Percentiles rank a stretch among this genome's conserved stretches.
Evolutionary conservation across 2,888 invertebrate genomes (phyloP).

Genomic region (Epsilonema sp.): DNA sequence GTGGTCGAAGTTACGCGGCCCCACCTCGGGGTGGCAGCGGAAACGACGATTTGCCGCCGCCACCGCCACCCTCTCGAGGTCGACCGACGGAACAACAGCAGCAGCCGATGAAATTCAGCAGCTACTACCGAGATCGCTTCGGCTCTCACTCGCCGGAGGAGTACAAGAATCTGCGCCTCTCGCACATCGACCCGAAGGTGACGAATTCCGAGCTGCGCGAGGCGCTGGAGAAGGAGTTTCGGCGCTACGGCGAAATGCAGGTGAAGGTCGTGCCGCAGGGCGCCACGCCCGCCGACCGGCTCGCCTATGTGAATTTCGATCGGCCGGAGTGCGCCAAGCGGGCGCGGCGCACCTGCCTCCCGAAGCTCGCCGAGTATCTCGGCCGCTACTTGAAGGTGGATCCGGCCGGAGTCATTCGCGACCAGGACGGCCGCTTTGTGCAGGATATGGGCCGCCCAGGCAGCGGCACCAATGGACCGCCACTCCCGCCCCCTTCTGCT

Average conservation of each 20-base stretch:
- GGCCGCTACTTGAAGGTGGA: slow-evolving; percentile 21
- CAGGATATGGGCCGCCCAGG: background rate
- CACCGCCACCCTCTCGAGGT: background rate
- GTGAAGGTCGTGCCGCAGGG: slow-evolving; percentile 11
- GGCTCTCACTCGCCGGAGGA: slow-evolving; percentile 26
- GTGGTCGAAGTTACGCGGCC: too few species aligned
- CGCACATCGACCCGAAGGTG: slow-evolving; percentile 18
- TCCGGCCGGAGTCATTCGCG: slow-evolving; percentile 25
- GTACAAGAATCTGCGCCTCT: slow-evolving; percentile 24
- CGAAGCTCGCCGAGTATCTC: slow-evolving; percentile 6
- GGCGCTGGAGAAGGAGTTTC: slow-evolving; percentile 18
- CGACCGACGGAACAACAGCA: background rate
- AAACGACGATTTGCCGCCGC: too few species aligned
- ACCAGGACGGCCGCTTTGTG: slow-evolving; percentile 24
- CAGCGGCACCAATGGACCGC: background rate
- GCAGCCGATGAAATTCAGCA: background rate
- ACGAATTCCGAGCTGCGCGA: slow-evolving; percentile 20
- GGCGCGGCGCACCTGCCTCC: background rate
- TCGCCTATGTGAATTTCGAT: slow-evolving; percentile 27
- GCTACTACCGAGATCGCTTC: slow-evolving; percentile 11
- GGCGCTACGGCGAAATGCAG: slow-evolving; percentile 21
- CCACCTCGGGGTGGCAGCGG: too few species aligned
- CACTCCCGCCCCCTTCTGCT: slow-evolving; percentile 2
- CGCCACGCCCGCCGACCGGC: slow-evolving; percentile 16
- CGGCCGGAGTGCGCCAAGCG: slow-evolving; percentile 17